These are phyloP conservation scores for Drosophila percnosoma DNA, from an alignment of 2,888 invertebrate genomes.

Conservation along the genomic window DNA sequence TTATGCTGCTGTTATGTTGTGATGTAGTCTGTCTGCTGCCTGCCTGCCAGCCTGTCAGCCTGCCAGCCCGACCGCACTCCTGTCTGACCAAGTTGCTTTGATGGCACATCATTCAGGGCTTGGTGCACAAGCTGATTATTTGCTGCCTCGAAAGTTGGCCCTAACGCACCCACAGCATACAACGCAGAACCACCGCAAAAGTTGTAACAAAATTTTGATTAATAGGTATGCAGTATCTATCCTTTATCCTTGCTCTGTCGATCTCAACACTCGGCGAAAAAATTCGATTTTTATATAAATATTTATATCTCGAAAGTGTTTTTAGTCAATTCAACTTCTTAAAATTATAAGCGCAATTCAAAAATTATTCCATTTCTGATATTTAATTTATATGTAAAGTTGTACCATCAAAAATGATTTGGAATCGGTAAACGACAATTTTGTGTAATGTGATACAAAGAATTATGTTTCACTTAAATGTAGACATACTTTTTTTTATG, in stretches of 20 bases:
- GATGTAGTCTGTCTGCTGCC: neutral
- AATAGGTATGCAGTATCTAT: slow-evolving; percentile 59
- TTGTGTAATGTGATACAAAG: neutral
- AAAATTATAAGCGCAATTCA: neutral
- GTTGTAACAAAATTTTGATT: slow-evolving; percentile 66
- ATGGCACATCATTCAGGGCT: slow-evolving; percentile 65
- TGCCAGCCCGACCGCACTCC: slow-evolving; percentile 1
- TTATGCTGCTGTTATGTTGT: slow-evolving; percentile 22
- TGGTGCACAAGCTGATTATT: slow-evolving; percentile 64
- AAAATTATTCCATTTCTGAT: neutral
- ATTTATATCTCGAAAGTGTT: neutral
- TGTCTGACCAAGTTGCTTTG: slow-evolving; percentile 19
- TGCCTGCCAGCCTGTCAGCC: neutral
- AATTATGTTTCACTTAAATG: neutral
- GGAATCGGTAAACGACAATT: neutral
- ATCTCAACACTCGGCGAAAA: neutral
- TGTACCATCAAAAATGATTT: too few species aligned
- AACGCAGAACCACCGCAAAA: slow-evolving; percentile 49
- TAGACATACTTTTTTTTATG: neutral
- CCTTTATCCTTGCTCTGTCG: neutral
- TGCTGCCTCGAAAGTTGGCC: slow-evolving; percentile 64
- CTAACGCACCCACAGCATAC: slow-evolving; percentile 27
- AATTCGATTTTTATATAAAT: neutral
- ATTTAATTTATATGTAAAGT: neutral
- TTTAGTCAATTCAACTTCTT: neutral